These are phyloP conservation scores for Thymelicus lineola DNA, from an alignment of 2,888 invertebrate species.

Conservation along the genomic window DNA sequence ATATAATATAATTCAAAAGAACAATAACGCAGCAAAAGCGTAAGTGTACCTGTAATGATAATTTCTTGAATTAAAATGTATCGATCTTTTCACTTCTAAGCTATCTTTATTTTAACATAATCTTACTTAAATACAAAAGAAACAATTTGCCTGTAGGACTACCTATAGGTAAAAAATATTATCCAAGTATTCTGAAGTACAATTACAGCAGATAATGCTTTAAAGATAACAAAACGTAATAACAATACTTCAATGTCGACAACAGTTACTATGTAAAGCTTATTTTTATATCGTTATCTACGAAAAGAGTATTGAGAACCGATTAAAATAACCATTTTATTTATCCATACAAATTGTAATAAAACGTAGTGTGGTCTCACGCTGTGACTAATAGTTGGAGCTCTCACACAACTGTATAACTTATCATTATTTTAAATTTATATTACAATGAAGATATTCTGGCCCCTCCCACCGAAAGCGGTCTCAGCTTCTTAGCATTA, in stretches of 20 bases:
- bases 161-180: no score
- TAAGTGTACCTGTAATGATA: no score
- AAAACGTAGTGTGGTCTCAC: slow-evolving; percentile 61
- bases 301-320: not conserved
- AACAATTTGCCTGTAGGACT: no score
- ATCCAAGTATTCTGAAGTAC: no score
- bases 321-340: slow-evolving; percentile 71
- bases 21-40: no score
- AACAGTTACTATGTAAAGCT: slow-evolving; percentile 46
- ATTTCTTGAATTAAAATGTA: no score
- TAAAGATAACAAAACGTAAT: not conserved
- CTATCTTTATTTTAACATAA: no score
- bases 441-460: slow-evolving; percentile 72
- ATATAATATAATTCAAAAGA: no score
- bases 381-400: slow-evolving; percentile 75
- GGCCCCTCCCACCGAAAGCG: slow-evolving; percentile 63
- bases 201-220: not conserved
- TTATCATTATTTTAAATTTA: slow-evolving; percentile 76
- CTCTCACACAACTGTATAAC: slow-evolving; percentile 63
- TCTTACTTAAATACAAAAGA: no score
- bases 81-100: no score
- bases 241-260: slow-evolving; percentile 1
- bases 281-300: slow-evolving; percentile 1
- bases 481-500: slow-evolving; percentile 64
- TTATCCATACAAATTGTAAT: slow-evolving; percentile 49